Evolutionary conservation across 2,888 invertebrate species (phyloP), one percentile per base, ranked within the genome.

Genomic region (Lycophotia porphyrea): DNA sequence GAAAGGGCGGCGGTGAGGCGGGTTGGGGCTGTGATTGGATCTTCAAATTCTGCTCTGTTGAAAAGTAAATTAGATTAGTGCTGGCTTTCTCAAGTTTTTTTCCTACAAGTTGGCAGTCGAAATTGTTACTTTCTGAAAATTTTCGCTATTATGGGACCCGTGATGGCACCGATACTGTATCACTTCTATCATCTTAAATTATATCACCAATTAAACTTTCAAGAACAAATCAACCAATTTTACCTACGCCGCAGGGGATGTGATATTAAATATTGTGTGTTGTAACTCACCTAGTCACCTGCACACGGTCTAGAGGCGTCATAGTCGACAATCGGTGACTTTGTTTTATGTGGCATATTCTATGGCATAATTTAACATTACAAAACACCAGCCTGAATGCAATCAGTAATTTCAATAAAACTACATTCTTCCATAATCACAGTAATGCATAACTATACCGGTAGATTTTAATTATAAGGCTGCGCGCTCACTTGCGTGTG

Each of bases 391-490:
- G 21, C 11, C 31, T n/a, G 11, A 66, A 39, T 73, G 65, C 66
- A 27, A 71, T 58, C 47, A 47, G 34, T 61, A 63, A 58, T 64
- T 55, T 47, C 24, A 58, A 31, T 47, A 58, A 47, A 76, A 61
- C 55, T 52, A 44, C 49, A 76, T 64, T 78, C 39, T 81, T 78
- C 27, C 31, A 52, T 67, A 74, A 71, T 78, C 39, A 63, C 52
- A 44, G 52, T 73, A 64, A 55, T 77, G 61, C 58, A 76, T 61
- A 58, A 55, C 49, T 55, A 39, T 55, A 72, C 36, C 36, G 47
- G 47, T 61, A 49, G 36, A 67, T 69, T 84, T 73, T 71, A 81
- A 81, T 77, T 77, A 77, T 65, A 73, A 77, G 77, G 71, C 60
- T n/a, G 47, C 13, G 72, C 67, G 55, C 69, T 63, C 64, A 79